Conservation (phyloP, 1,140 invertebrate genomes). For the Macrocentrus cingulum region DNA sequence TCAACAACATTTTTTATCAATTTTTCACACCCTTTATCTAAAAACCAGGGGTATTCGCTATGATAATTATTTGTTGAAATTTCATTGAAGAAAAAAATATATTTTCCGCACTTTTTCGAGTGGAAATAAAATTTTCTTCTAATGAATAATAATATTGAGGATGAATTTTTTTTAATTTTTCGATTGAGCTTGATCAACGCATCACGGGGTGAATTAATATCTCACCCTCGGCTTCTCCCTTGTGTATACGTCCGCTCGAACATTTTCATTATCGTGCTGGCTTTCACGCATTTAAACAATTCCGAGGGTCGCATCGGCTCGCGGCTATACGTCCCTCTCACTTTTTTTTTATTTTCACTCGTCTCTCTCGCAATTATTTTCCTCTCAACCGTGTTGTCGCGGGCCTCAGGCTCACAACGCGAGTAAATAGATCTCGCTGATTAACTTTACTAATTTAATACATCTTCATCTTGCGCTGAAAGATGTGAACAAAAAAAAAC, state of each 20-base stretch:
- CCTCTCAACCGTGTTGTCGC: too few species aligned
- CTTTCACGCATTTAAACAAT: conserved; percentile 15
- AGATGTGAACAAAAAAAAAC: too few species aligned
- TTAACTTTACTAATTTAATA: conserved; percentile 47
- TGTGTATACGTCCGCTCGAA: not conserved
- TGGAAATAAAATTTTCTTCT: too few species aligned
- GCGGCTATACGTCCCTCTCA: conserved; percentile 4
- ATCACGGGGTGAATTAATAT: conserved; percentile 11
- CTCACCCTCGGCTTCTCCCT: conserved; percentile 5
- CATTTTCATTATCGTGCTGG: conserved; percentile 15
- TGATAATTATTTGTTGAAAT: too few species aligned
- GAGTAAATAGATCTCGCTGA: conserved; percentile 31
- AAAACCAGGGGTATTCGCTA: too few species aligned
- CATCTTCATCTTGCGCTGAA: too few species aligned
- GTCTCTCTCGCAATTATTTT: not conserved
- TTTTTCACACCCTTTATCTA: too few species aligned
- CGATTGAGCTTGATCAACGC: conserved; percentile 6
- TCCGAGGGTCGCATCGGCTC: conserved; percentile 9
- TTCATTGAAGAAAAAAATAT: too few species aligned
- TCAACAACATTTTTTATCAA: too few species aligned
- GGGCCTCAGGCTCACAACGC: too few species aligned
- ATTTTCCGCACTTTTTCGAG: too few species aligned
- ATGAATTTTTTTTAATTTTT: not conserved
- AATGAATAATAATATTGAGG: not conserved
- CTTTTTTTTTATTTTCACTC: not conserved